Evolutionary conservation across 2,888 invertebrate species (phyloP).

Genomic region (Mythimna impura): DNA sequence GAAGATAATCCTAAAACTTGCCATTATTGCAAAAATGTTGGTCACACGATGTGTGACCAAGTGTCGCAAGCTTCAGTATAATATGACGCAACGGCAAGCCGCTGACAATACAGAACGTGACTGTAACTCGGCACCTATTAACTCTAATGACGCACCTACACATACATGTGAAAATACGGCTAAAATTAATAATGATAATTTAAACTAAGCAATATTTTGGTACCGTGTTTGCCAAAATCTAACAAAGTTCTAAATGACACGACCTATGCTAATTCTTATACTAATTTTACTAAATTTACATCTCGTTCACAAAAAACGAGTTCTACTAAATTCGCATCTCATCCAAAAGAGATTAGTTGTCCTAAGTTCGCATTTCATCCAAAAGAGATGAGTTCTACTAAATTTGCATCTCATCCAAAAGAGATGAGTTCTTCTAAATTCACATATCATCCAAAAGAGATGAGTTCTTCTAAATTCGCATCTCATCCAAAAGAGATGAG

Average conservation of each 20-base stretch:
- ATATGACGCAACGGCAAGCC: slow-evolving; percentile 5
- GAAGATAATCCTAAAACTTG: neutral
- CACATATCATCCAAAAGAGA: neutral
- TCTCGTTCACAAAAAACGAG: slow-evolving; percentile 1
- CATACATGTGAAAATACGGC: neutral
- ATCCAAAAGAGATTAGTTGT: neutral
- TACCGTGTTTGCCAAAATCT: slow-evolving; percentile 6
- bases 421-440: neutral
- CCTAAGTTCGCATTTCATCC: no score
- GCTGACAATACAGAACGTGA: slow-evolving; percentile 9
- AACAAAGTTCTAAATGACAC: neutral
- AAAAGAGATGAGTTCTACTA: no score
- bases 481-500: no score
- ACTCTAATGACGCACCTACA: slow-evolving; percentile 5
- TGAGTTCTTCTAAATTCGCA: no score
- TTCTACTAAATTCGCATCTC: neutral
- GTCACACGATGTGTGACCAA: slow-evolving; percentile 2
- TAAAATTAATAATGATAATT: no score
- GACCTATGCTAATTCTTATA: neutral
- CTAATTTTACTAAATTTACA: neutral
- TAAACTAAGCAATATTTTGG: neutral
- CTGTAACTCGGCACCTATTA: slow-evolving; percentile 9
- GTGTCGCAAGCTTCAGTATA: slow-evolving; percentile 3
- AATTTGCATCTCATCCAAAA: slow-evolving; percentile 5
- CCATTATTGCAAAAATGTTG: neutral